Conservation (phyloP, 2,113 vertebrate genomes). For the Hemiscyllium ocellatum region DNA sequence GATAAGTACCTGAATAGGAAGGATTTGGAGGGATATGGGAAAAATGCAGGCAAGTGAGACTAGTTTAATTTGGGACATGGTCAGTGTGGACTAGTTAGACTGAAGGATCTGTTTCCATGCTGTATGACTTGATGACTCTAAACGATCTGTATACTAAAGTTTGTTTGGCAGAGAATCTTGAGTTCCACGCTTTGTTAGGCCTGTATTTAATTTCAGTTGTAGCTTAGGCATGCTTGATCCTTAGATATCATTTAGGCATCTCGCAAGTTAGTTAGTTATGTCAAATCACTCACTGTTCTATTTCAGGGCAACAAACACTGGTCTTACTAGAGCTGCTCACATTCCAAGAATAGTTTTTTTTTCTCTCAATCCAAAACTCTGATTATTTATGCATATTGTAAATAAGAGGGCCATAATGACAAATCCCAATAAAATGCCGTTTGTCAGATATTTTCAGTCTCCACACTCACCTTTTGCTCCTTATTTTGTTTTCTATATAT, state of each 20-base stretch:
- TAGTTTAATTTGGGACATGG: too few species aligned
- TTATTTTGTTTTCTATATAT: neutral
- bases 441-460: neutral
- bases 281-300: neutral
- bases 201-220: neutral
- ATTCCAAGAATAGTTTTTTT: neutral
- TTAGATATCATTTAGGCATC: neutral
- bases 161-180: neutral
- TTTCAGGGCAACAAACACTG: neutral
- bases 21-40: too few species aligned
- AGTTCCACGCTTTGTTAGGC: neutral
- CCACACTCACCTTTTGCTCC: neutral
- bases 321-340: neutral
- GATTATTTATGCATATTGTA: neutral
- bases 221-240: neutral
- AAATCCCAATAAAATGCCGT: neutral
- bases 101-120: too few species aligned
- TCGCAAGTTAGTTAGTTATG: neutral
- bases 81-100: too few species aligned
- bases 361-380: neutral
- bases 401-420: neutral
- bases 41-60: too few species aligned
- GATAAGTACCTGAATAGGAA: too few species aligned
- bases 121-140: too few species aligned
- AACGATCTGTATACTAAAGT: neutral